Conservation (phyloP, 2,797 vertebrate genomes). For the Galagoides demidoff region DNA sequence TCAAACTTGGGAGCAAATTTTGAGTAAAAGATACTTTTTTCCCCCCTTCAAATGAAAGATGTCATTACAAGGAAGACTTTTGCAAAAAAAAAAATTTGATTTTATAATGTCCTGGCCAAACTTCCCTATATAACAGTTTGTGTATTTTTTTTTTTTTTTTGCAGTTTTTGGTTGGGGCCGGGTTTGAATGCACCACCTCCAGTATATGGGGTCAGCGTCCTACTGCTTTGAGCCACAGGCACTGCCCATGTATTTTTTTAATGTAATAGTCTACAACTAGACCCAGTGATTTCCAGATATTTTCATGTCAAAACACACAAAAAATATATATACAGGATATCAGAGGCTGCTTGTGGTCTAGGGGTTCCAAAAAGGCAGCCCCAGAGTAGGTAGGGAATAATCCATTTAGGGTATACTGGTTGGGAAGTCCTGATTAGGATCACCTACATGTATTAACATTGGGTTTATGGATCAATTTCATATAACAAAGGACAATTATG, state of each 20-base stretch:
- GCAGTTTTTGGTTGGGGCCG: too few relatives aligned
- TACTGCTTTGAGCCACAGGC: too few relatives aligned
- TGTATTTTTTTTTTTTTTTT: neutral
- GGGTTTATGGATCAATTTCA: neutral
- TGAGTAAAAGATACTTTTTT: neutral
- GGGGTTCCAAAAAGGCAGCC: neutral
- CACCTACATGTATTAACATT: neutral
- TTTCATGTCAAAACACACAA: neutral
- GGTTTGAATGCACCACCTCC: too few relatives aligned
- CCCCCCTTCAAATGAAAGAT: neutral
- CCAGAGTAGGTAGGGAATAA: neutral
- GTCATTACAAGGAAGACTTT: neutral
- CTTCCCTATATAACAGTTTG: neutral
- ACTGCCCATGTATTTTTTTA: neutral
- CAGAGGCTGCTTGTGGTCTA: neutral
- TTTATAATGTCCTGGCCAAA: neutral
- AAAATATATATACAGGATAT: neutral
- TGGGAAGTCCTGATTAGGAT: neutral
- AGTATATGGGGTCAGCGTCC: too few relatives aligned
- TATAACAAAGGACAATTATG: neutral
- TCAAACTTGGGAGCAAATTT: neutral
- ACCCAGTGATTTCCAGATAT: neutral
- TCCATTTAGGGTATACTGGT: too few relatives aligned
- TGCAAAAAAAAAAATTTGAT: neutral
- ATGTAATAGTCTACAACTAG: neutral